Conservation (phyloP, 2,113 vertebrate species). For the Thalassoma bifasciatum region DNA sequence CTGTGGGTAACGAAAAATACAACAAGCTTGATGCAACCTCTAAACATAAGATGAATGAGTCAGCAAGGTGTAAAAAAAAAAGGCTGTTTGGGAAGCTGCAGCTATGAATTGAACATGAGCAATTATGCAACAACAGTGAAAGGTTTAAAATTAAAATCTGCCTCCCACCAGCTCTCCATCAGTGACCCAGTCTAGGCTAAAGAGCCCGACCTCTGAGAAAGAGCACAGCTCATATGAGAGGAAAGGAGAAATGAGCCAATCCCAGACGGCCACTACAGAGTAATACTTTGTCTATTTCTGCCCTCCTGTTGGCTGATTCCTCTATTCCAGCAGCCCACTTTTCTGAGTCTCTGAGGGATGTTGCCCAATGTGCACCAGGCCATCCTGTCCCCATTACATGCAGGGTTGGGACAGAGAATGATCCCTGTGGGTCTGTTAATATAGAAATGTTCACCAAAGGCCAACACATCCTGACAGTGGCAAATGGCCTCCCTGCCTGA, state of each 20-base stretch:
- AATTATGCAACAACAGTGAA: slow-evolving; percentile 57
- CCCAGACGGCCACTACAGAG: slow-evolving; percentile 48
- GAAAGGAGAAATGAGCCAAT: slow-evolving; percentile 33
- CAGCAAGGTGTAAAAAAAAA: slow-evolving; percentile 37
- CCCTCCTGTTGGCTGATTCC: slow-evolving; percentile 43
- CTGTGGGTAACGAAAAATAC: background rate
- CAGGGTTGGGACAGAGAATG: slow-evolving; percentile 18
- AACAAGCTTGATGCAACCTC: slow-evolving; percentile 21
- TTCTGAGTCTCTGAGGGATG: slow-evolving; percentile 58
- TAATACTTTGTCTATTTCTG: slow-evolving; percentile 60
- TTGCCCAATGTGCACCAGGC: slow-evolving; percentile 47
- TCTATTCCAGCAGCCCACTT: slow-evolving; percentile 61
- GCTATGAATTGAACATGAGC: slow-evolving; percentile 57
- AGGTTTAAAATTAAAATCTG: slow-evolving; percentile 55
- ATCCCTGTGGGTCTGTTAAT: slow-evolving; percentile 51
- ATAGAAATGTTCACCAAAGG: slow-evolving; percentile 37
- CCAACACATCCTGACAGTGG: slow-evolving; percentile 33
- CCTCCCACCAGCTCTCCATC: slow-evolving; percentile 39
- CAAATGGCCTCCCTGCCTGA: slow-evolving; percentile 13
- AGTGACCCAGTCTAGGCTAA: slow-evolving; percentile 54
- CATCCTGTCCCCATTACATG: slow-evolving; percentile 53
- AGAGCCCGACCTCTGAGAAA: slow-evolving; percentile 58
- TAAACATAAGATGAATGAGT: slow-evolving; percentile 55
- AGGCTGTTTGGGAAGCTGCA: slow-evolving; percentile 44
- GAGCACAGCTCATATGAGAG: slow-evolving; percentile 36